Percentiles rank a stretch among this genome's conserved stretches.
These are phyloP conservation scores for Marmota monax DNA, from an alignment of 2,113 vertebrate species.

Conservation along the genomic window DNA sequence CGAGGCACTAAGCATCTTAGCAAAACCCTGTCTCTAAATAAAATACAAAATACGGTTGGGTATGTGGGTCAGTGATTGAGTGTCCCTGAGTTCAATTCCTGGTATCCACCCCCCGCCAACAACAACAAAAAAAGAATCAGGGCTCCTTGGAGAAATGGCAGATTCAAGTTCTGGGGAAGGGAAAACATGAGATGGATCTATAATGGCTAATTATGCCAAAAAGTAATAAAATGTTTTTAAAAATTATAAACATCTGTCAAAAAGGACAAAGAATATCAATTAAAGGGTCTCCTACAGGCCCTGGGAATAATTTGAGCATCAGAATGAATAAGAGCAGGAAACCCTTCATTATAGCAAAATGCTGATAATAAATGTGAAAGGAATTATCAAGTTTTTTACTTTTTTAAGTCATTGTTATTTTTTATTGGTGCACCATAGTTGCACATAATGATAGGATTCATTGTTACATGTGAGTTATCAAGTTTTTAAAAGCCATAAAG, in stretches of 20 bases:
- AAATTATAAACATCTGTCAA: background rate
- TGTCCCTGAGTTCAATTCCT: too few species aligned
- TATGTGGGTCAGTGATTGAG: too few species aligned
- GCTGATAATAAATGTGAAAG: background rate
- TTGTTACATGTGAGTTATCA: too few species aligned
- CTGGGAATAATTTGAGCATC: slow-evolving; percentile 36
- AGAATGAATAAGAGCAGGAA: slow-evolving; percentile 53
- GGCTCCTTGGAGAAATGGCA: background rate
- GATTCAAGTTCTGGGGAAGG: background rate
- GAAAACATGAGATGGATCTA: background rate
- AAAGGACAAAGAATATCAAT: background rate
- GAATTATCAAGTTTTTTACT: background rate
- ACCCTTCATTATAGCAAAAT: slow-evolving; percentile 21
- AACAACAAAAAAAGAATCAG: background rate
- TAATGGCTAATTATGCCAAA: background rate
- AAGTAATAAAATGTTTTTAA: background rate
- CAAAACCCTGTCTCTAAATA: too few species aligned
- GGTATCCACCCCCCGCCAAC: too few species aligned
- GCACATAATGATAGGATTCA: too few species aligned
- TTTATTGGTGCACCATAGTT: too few species aligned
- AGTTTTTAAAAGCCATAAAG: slow-evolving; percentile 21
- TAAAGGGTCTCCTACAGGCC: background rate
- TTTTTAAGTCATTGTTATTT: too few species aligned
- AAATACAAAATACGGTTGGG: too few species aligned
- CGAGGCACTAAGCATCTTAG: too few species aligned